Conservation (phyloP, 1,140 invertebrate species). For the Dinothrombium tinctorium region DNA sequence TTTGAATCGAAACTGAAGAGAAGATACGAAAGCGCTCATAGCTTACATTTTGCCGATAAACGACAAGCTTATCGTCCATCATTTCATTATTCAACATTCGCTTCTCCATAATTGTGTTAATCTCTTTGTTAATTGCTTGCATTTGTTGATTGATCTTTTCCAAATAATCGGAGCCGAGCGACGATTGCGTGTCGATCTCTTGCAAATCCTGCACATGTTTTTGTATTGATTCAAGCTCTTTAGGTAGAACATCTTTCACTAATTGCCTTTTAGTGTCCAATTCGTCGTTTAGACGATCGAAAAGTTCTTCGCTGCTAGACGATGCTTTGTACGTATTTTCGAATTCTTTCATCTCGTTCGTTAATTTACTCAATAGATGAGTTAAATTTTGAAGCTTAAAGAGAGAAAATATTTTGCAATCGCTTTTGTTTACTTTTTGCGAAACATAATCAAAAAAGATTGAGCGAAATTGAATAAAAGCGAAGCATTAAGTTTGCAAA, state of each 20-base stretch:
- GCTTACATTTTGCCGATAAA: constrained; percentile 47
- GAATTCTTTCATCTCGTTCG: too few species aligned
- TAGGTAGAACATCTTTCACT: constrained; percentile 48
- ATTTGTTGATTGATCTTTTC: constrained; percentile 35
- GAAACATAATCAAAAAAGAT: too few species aligned
- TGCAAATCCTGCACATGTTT: constrained; percentile 41
- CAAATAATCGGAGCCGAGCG: constrained; percentile 33
- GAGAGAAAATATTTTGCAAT: too few species aligned
- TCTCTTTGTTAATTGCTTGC: constrained; percentile 31
- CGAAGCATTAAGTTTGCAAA: too few species aligned
- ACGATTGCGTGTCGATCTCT: constrained; percentile 36
- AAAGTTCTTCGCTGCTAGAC: constrained; percentile 1
- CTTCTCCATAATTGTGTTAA: constrained; percentile 30
- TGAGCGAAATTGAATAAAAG: too few species aligned
- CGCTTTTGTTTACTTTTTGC: too few species aligned
- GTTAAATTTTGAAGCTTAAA: too few species aligned
- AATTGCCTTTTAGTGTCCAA: constrained; percentile 45
- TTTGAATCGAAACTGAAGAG: background rate
- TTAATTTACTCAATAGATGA: too few species aligned
- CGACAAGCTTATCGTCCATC: constrained; percentile 44
- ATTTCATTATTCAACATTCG: constrained; percentile 24
- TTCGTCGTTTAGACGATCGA: constrained; percentile 45
- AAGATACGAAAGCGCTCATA: too few species aligned
- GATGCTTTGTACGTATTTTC: too few species aligned
- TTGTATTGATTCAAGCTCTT: constrained; percentile 35